These are phyloP conservation scores for Ptilorrhoa leucosticta DNA, from an alignment of 2,113 vertebrate genomes.

Conservation along the genomic window DNA sequence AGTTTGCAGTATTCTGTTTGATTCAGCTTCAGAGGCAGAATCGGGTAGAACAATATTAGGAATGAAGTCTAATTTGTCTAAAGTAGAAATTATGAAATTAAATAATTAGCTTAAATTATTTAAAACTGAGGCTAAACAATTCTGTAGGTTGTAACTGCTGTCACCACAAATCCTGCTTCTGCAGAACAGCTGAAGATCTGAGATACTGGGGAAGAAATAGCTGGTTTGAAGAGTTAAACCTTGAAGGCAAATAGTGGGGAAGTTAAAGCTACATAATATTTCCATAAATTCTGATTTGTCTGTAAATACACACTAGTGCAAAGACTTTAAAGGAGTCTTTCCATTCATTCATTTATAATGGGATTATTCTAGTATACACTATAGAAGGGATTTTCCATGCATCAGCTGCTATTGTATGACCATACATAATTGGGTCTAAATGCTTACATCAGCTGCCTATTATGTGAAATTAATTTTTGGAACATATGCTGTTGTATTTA, in stretches of 20 bases:
- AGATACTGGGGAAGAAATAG: not conserved
- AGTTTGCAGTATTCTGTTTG: not conserved
- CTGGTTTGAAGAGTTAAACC: not conserved
- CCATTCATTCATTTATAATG: constrained; percentile 55
- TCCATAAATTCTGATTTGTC: constrained; percentile 1
- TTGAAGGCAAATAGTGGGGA: not conserved
- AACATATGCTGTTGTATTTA: constrained; percentile 70
- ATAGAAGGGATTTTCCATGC: constrained; percentile 50
- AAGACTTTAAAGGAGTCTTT: constrained; percentile 34
- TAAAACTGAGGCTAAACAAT: not conserved
- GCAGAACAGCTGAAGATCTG: not conserved
- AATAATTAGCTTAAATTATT: not conserved
- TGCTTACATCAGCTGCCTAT: constrained; percentile 61
- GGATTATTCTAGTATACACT: constrained; percentile 47
- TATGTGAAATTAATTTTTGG: constrained; percentile 70
- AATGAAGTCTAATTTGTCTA: not conserved
- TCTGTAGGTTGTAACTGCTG: not conserved
- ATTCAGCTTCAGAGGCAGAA: not conserved
- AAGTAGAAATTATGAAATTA: not conserved
- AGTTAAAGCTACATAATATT: not conserved
- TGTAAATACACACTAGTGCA: not conserved
- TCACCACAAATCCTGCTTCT: not conserved
- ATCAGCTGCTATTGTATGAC: constrained; percentile 50
- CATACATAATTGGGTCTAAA: constrained; percentile 53
- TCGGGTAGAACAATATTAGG: not conserved